Evolutionary conservation across 2,113 vertebrate genomes (phyloP).

Genomic region (Meriones unguiculatus): DNA sequence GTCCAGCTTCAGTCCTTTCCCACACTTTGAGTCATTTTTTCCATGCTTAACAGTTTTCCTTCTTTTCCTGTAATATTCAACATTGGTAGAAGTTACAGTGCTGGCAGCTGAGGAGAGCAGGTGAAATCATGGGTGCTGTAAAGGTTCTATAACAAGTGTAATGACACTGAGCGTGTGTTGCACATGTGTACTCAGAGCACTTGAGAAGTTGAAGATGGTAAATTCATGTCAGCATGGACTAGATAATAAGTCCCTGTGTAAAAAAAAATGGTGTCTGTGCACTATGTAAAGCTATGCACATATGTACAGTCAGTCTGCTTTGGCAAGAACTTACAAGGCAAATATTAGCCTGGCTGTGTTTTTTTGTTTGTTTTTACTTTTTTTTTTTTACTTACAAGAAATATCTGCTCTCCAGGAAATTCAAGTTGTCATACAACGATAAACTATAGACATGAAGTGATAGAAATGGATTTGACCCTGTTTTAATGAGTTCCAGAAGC

Average conservation of each 20-base stretch:
- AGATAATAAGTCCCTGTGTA: background rate
- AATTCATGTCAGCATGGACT: background rate
- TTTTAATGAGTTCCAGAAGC: background rate
- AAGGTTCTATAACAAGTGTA: background rate
- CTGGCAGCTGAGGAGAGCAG: background rate
- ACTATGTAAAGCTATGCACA: background rate
- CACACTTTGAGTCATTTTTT: background rate
- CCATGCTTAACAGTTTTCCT: background rate
- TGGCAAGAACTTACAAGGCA: background rate
- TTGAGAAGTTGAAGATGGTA: background rate
- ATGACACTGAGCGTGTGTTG: background rate
- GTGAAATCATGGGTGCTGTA: background rate
- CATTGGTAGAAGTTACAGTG: background rate
- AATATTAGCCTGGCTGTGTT: background rate
- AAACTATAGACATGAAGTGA: background rate
- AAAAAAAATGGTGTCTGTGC: background rate
- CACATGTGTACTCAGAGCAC: background rate
- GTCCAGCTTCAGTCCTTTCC: background rate
- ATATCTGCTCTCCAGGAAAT: background rate
- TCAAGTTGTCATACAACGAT: background rate
- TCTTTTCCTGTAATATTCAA: background rate
- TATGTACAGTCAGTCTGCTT: background rate
- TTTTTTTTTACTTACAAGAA: background rate
- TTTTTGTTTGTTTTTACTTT: too few relatives aligned
- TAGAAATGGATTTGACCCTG: background rate